Evolutionary conservation across 2,797 vertebrate species (phyloP).

Genomic region (Cryptoblepharus egeriae): DNA sequence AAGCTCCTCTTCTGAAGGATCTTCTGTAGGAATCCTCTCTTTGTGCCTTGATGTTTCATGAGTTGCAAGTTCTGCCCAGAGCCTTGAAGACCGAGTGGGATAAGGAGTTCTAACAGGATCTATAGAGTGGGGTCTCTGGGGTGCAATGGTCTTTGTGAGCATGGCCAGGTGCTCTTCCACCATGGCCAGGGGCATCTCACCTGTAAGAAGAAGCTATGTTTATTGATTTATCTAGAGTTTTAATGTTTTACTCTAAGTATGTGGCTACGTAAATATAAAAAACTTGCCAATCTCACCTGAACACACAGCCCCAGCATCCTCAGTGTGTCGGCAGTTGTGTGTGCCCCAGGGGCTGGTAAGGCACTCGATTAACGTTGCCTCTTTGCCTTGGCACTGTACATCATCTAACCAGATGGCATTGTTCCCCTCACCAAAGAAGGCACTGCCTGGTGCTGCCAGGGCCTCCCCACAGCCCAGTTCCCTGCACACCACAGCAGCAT

Average conservation of each 20-base stretch:
- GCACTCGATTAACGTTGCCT: conserved; percentile 60
- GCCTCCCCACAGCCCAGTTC: conserved; percentile 68
- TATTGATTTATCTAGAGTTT: too few species aligned
- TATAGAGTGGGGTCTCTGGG: neutral
- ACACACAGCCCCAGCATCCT: conserved; percentile 38
- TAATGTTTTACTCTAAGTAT: too few species aligned
- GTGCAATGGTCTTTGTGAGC: neutral
- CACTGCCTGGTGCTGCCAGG: conserved; percentile 56
- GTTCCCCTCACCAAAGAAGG: conserved; percentile 69
- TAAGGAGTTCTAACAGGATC: neutral
- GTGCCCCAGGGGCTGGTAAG: conserved; percentile 31
- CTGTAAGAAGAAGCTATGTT: neutral
- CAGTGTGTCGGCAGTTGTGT: conserved; percentile 38
- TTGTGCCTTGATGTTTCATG: neutral
- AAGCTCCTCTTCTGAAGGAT: neutral
- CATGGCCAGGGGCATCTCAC: conserved; percentile 27
- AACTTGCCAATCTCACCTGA: conserved; percentile 20
- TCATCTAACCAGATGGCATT: conserved; percentile 73
- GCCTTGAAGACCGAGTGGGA: neutral
- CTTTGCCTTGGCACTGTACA: conserved; percentile 70
- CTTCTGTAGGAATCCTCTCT: neutral
- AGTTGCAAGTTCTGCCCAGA: neutral
- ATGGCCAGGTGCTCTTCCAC: conserved; percentile 23
- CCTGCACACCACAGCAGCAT: conserved; percentile 60
- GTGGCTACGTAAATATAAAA: neutral